Base-by-base conservation (phyloP, 92 coral and sea anemone genomes). In the Chrysogorgia sp. region DNA sequence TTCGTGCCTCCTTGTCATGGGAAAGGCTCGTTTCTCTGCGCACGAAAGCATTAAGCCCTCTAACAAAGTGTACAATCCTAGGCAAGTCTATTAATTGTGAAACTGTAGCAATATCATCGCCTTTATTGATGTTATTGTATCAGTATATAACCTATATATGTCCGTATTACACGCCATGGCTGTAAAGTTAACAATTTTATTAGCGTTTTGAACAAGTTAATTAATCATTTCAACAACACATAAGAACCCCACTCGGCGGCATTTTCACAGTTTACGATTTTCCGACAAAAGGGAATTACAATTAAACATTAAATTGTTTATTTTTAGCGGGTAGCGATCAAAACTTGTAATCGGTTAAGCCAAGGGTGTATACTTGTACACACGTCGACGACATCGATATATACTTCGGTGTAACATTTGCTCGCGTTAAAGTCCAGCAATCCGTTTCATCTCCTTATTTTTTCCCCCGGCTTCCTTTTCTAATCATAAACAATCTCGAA, bases 231-330 rank as follows among this genome's bases (percentile, higher is more conserved):
- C 33, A 67, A 40, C 74, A 67, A 67, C 15, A 67, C 69, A 29
- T 5, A 29, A 65, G 43, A 15, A 12, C 72, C 43, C 49, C 14
- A n/a, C n/a, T n/a, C 9, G 57, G 57, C 57, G 74, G 55, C 41
- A 28, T 67, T 21, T 40, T 67, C 74, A 43, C 57, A 67, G 74
- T 40, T 67, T 67, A 67, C 24, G 74, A 41, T 67, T 67, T 67
- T 15, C 74, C 74, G 74, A 67, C 74, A 67, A 67, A 67, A 67
- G 74, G 5, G 29, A 40, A 12, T 40, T 23, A 47, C 24, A 67
- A 67, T 67, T 67, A 67, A 67, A 67, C 40, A 33, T 30, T 67
- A 67, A 67, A 43, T 67, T 67, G 74, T 67, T 40, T 67, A 67
- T 34, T 67, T 67, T 47, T 20, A 45, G 10, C 25, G 0, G 74